These are phyloP conservation scores for Lepisosteus osseus DNA, from an alignment of 2,113 vertebrate species.

Conservation along the genomic window DNA sequence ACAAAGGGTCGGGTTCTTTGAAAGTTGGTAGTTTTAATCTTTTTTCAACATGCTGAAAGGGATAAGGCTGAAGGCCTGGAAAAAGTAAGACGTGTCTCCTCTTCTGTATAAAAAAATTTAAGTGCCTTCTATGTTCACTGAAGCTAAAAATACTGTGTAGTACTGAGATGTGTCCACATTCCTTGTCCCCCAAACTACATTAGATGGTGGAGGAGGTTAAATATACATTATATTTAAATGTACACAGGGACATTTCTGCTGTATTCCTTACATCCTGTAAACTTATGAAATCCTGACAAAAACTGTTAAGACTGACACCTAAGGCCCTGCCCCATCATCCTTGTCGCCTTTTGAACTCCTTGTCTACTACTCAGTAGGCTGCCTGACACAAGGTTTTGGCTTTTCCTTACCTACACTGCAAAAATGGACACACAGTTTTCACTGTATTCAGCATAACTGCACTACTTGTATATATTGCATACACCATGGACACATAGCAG, in stretches of 20 bases:
- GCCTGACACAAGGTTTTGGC: neutral
- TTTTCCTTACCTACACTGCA: neutral
- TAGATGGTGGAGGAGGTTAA: too few relatives aligned
- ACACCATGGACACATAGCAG: too few relatives aligned
- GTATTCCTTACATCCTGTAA: neutral
- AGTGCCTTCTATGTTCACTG: too few relatives aligned
- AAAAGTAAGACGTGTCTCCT: too few relatives aligned
- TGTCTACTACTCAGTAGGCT: neutral
- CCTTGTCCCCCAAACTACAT: too few relatives aligned
- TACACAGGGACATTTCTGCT: neutral
- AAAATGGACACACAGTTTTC: neutral
- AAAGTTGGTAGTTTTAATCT: conserved; percentile 6
- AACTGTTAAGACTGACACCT: neutral
- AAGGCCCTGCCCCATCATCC: neutral
- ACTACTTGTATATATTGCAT: too few relatives aligned
- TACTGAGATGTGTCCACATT: too few relatives aligned
- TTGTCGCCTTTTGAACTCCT: neutral
- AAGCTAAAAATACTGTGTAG: too few relatives aligned
- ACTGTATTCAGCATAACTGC: too few relatives aligned
- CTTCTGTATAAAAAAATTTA: too few relatives aligned
- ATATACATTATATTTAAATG: neutral
- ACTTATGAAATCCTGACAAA: neutral
- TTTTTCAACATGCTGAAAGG: neutral
- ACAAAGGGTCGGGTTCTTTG: neutral
- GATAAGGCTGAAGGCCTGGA: too few relatives aligned